Evolutionary conservation across 2,797 vertebrate species (phyloP).

Genomic region (Pteronotus mesoamericanus): DNA sequence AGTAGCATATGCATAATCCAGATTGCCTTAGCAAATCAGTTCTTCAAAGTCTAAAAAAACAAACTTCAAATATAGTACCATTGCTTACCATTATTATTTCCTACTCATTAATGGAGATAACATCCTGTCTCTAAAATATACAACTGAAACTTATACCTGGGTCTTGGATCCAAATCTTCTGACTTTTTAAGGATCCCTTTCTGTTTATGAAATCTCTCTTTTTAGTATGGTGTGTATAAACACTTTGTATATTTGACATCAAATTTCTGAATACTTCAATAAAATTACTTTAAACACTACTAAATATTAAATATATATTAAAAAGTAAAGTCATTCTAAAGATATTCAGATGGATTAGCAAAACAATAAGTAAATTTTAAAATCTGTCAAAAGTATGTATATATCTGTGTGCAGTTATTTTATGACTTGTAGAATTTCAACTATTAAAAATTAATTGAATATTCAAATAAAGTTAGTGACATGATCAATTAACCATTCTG

Average conservation of each 20-base stretch:
- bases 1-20: not conserved
- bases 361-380: not conserved
- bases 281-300: not conserved
- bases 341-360: not conserved
- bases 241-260: not conserved
- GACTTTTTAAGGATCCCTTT: not conserved
- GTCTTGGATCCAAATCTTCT: not conserved
- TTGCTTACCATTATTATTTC: not conserved
- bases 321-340: not conserved
- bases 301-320: not conserved
- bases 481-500: not conserved
- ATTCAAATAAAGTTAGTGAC: not conserved
- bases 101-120: not conserved
- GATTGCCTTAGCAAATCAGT: not conserved
- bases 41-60: not conserved
- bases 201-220: not conserved
- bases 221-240: not conserved
- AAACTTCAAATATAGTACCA: not conserved
- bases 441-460: not conserved
- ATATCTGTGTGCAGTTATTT: not conserved
- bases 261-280: not conserved
- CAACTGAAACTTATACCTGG: not conserved
- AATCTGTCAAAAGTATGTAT: not conserved
- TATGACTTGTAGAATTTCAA: not conserved
- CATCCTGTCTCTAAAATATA: not conserved